phyloP scores from a whole-genome alignment of 2,888 invertebrate genomes.

The Heliconius sara region DNA sequence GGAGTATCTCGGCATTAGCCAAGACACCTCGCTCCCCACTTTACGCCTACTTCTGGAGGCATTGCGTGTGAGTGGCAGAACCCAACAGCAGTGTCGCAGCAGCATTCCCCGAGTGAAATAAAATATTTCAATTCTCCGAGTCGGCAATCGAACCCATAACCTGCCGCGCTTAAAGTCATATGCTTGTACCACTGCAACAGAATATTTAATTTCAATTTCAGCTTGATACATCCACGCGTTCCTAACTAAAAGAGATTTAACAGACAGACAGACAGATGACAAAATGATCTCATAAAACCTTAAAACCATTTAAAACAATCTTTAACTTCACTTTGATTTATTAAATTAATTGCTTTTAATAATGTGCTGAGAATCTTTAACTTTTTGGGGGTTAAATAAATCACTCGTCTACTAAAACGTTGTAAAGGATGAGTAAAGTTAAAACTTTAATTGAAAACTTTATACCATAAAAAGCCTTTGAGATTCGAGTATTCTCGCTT shows the following conservation, averaged over 20 bases:
- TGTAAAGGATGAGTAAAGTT: conserved; percentile 1
- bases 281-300: neutral
- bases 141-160: too few relatives aligned
- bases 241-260: neutral
- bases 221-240: neutral
- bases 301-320: neutral
- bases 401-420: neutral
- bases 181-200: too few relatives aligned
- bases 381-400: neutral
- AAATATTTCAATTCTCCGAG: too few relatives aligned
- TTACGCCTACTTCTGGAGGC: too few relatives aligned
- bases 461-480: neutral
- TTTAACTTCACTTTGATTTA: conserved; percentile 9
- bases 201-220: too few relatives aligned
- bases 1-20: too few relatives aligned
- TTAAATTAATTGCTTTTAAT: conserved; percentile 20
- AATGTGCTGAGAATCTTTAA: neutral
- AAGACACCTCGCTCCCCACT: too few relatives aligned
- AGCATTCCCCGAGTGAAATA: too few relatives aligned
- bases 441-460: conserved; percentile 8
- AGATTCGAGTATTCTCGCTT: too few relatives aligned
- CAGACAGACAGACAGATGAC: neutral
- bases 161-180: too few relatives aligned
- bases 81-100: too few relatives aligned
- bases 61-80: too few relatives aligned